Percentiles rank a stretch among this genome's conserved stretches.
phyloP scores from a whole-genome alignment of 2,888 invertebrate species.

The Mythimna albipuncta region DNA sequence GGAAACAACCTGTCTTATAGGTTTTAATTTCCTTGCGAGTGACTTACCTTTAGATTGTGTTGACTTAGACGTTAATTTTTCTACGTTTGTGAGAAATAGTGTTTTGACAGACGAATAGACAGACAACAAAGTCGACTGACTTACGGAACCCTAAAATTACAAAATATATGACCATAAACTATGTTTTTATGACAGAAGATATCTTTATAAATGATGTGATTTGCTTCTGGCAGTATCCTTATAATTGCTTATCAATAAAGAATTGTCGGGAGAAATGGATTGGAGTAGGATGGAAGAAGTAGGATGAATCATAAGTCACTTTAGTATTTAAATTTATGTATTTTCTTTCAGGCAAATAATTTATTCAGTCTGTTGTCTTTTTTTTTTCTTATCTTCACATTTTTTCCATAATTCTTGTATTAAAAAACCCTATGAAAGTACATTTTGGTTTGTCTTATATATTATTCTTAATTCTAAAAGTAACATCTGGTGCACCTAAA shows the following conservation, averaged over 20 bases:
- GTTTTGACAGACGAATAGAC: no score
- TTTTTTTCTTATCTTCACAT: not conserved
- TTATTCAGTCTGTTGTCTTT: conserved; percentile 8
- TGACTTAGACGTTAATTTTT: no score
- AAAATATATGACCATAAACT: no score
- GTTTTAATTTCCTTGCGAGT: no score
- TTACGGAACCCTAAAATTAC: no score
- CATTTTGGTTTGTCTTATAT: conserved; percentile 7
- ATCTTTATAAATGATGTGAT: no score
- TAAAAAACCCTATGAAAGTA: not conserved
- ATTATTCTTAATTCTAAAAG: conserved; percentile 5
- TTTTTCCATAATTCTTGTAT: not conserved
- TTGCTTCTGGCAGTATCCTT: no score
- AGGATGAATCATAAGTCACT: not conserved
- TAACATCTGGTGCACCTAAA: not conserved
- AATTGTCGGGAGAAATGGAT: not conserved
- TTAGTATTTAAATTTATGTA: not conserved
- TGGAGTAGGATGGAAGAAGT: not conserved
- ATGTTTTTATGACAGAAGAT: not conserved
- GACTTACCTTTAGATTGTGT: no score
- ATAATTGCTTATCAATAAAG: not conserved
- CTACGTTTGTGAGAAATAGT: no score
- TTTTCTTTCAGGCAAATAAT: not conserved
- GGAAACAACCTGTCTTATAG: no score
- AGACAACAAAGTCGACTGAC: no score